These are phyloP conservation scores for Macrophya alboannulata DNA, from an alignment of 2,888 invertebrate genomes.

Conservation along the genomic window DNA sequence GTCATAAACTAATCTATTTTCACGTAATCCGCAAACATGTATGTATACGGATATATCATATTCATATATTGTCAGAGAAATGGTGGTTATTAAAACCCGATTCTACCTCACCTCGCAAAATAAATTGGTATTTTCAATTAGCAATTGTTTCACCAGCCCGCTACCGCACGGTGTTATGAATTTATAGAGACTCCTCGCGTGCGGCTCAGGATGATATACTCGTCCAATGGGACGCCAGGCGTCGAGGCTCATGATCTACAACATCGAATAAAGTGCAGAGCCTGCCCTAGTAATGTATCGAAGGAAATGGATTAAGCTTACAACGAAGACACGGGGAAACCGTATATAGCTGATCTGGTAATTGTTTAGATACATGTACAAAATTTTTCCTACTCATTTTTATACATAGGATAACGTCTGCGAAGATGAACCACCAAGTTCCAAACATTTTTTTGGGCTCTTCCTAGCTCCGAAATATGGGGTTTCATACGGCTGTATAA, in stretches of 20 bases:
- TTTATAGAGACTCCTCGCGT: slow-evolving; percentile 37
- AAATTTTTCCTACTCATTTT: background rate
- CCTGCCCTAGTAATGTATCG: slow-evolving; percentile 17
- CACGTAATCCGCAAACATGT: background rate
- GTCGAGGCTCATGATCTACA: slow-evolving; percentile 34
- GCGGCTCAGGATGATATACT: slow-evolving; percentile 36
- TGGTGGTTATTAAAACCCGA: background rate
- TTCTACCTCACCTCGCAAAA: background rate
- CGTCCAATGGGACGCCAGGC: slow-evolving; percentile 27
- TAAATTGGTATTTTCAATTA: slow-evolving; percentile 52
- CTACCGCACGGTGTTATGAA: slow-evolving; percentile 14
- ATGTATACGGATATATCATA: background rate
- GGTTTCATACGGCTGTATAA: too few species aligned
- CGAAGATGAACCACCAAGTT: too few species aligned
- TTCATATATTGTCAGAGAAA: background rate
- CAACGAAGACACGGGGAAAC: background rate
- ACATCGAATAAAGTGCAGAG: slow-evolving; percentile 23
- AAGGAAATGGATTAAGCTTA: background rate
- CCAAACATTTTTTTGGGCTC: too few species aligned
- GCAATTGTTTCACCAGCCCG: slow-evolving; percentile 7
- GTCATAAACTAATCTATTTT: background rate
- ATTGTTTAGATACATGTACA: background rate
- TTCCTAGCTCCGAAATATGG: too few species aligned
- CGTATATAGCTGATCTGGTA: background rate
- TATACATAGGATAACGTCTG: too few species aligned